A percentile compares a stretch with the other conserved stretches of the same genome.
These are phyloP conservation scores for Altica lythri DNA, from an alignment of 2,888 invertebrate species.

Conservation along the genomic window DNA sequence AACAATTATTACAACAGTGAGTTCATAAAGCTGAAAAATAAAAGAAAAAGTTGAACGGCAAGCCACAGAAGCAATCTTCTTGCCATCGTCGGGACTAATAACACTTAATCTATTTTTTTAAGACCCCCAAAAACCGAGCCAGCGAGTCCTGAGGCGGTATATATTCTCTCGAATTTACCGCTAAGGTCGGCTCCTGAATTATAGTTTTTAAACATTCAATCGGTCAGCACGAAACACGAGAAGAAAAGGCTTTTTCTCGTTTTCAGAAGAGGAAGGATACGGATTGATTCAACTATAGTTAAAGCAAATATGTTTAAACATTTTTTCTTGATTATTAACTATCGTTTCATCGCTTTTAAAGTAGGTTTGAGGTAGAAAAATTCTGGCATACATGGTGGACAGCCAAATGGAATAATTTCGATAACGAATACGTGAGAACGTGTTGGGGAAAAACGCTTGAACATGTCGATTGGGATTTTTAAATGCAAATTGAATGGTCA, in stretches of 20 bases:
- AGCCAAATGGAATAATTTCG: too few relatives aligned
- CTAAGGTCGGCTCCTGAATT: constrained; percentile 21
- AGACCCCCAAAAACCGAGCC: constrained; percentile 22
- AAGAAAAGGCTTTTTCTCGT: neutral
- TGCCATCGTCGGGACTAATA: constrained; percentile 21
- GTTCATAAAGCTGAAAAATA: neutral
- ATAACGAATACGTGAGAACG: too few relatives aligned
- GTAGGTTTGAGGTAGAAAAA: too few relatives aligned
- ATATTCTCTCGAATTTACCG: constrained; percentile 22
- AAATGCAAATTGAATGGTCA: too few relatives aligned
- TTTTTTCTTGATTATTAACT: too few relatives aligned
- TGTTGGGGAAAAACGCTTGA: too few relatives aligned
- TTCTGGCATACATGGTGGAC: too few relatives aligned
- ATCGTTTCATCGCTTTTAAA: too few relatives aligned
- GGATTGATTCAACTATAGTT: too few relatives aligned
- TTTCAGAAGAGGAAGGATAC: neutral
- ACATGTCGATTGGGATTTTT: too few relatives aligned
- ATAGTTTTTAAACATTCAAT: constrained; percentile 13
- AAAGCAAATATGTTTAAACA: too few relatives aligned
- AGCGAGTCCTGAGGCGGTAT: neutral
- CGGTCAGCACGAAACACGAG: constrained; percentile 5
- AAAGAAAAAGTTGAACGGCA: constrained; percentile 2
- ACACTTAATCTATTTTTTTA: constrained; percentile 32
- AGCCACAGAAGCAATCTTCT: constrained; percentile 21
- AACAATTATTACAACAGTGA: neutral